Base-by-base conservation (phyloP, 1,140 invertebrate species). In the Musca vetustissima region DNA sequence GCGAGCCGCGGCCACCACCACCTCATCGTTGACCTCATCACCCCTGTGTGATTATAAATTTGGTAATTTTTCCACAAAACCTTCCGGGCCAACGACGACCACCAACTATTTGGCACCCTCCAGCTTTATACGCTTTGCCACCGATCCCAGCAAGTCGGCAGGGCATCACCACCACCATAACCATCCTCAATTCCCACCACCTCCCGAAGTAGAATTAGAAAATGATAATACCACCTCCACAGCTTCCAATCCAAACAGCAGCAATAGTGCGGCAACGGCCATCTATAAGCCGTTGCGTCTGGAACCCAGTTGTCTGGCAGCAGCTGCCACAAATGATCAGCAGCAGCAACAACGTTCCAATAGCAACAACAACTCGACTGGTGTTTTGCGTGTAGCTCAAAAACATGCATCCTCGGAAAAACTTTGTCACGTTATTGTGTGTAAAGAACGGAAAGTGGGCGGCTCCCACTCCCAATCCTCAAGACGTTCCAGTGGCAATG, bases 41-140 rank as follows among this genome's bases (percentile, higher is more conserved):
- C 68, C 78, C 2, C 28, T 80, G 64, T 72, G 78, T 52, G 78
- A 80, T 69, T 80, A 78, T 52, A 80, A 80, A 53, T 80, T 78
- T 64, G 73, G 75, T 2, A 80, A 69, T 47, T 69, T 69, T 17
- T 48, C 68, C 11, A 69, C 61, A 4, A 65, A 55, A 43, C 47
- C 49, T 22, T 53, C 66, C n/a, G n/a, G 6, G 25, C 53, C 36
- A 22, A 28, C 49, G 4, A 71, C 57, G 19, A 49, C 69, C 19
- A 64, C 64, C 4, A 55, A 66, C 19, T 70, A 79, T 66, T 66
- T 80, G 32, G 74, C 75, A 68, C 69, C 73, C 22, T 78, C 78
- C 15, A 78, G 67, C 47, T 80, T 80, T 50, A 24, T 78, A 66
- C 75, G 78, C 24, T 80, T 80, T 50, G 64, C 69, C 9, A 61